These are phyloP conservation scores for Phymatocera aterrima DNA, from an alignment of 2,888 invertebrate genomes.

Conservation along the genomic window DNA sequence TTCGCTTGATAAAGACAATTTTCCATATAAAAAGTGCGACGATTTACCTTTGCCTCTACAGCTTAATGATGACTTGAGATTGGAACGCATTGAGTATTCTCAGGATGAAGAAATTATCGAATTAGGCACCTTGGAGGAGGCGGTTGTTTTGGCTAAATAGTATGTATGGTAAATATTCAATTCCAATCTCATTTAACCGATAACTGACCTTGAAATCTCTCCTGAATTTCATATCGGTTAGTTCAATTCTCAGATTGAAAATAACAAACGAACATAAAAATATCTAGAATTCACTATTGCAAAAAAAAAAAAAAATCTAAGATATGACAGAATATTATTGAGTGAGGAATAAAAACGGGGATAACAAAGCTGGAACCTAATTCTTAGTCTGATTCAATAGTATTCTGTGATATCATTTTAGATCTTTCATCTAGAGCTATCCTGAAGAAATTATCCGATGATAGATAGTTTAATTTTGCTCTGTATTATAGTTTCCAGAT, in stretches of 20 bases:
- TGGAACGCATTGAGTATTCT: slow-evolving; percentile 86
- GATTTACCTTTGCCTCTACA: slow-evolving; percentile 82
- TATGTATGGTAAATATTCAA: slow-evolving; percentile 73
- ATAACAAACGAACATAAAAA: neutral
- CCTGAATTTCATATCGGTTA: slow-evolving; percentile 22
- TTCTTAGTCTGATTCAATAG: neutral
- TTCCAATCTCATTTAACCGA: slow-evolving; percentile 6
- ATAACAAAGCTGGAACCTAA: neutral
- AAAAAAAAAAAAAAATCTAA: neutral
- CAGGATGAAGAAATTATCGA: slow-evolving; percentile 77
- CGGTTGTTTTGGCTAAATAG: slow-evolving; percentile 87
- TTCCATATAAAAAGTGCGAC: slow-evolving; percentile 73
- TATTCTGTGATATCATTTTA: neutral
- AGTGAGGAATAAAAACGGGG: neutral
- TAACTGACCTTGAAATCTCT: slow-evolving; percentile 1
- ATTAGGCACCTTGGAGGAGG: slow-evolving; percentile 85
- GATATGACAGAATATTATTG: neutral
- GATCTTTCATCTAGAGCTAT: neutral
- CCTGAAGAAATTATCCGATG: neutral
- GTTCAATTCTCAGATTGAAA: neutral
- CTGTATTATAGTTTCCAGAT: slow-evolving; percentile 80
- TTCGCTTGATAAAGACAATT: slow-evolving; percentile 73
- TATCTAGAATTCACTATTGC: neutral
- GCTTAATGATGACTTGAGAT: slow-evolving; percentile 90
- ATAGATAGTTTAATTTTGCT: slow-evolving; percentile 46